These are phyloP conservation scores for Nothocercus julius DNA, from an alignment of 2,113 vertebrate species.

Conservation along the genomic window DNA sequence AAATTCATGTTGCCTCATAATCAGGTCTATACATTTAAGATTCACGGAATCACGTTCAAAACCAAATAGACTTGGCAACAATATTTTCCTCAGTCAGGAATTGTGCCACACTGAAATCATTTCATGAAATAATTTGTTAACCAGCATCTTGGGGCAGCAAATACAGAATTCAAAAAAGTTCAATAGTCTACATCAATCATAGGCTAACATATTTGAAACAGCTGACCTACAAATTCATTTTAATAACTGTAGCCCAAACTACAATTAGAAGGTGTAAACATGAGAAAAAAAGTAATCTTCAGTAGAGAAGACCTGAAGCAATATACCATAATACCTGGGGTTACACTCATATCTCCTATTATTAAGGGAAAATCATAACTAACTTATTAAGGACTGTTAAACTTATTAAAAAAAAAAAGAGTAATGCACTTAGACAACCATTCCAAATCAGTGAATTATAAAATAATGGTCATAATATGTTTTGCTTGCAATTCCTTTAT, in stretches of 20 bases:
- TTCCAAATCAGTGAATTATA: neutral
- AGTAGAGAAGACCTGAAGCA: neutral
- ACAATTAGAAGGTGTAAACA: neutral
- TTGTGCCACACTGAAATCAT: neutral
- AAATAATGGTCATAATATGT: neutral
- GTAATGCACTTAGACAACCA: neutral
- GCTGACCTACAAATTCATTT: neutral
- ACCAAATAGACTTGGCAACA: neutral
- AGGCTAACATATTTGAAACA: neutral
- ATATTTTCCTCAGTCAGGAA: neutral
- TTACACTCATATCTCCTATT: neutral
- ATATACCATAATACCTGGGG: neutral
- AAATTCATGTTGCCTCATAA: neutral
- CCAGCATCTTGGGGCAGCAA: conserved; percentile 8
- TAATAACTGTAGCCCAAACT: neutral
- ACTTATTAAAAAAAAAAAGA: neutral
- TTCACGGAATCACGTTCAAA: neutral
- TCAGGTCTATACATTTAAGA: neutral
- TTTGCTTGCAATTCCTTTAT: neutral
- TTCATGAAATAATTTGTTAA: conserved; percentile 22
- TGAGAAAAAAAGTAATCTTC: neutral
- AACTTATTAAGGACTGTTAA: neutral
- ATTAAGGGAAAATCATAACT: neutral
- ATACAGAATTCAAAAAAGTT: conserved; percentile 30
- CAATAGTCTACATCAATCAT: neutral